These are phyloP conservation scores for Macrosoma leucophasiata DNA, from an alignment of 2,888 invertebrate species.

Conservation along the genomic window DNA sequence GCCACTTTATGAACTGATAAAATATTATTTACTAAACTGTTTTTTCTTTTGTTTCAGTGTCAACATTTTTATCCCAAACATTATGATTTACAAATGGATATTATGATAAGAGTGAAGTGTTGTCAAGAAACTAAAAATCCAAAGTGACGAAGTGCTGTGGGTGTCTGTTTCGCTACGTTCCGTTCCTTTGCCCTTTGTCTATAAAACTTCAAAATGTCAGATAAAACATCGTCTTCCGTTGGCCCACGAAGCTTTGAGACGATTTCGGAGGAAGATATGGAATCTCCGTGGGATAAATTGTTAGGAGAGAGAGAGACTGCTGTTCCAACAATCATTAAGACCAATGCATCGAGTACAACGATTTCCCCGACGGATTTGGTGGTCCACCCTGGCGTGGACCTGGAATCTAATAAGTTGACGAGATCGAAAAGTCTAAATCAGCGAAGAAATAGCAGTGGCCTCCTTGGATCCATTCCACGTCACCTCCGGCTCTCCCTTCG, in stretches of 20 bases:
- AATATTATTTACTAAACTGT: conserved; percentile 3
- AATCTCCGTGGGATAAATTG: conserved; percentile 69
- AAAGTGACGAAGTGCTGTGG: conserved; percentile 73
- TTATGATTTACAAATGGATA: conserved; percentile 77
- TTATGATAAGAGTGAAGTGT: conserved; percentile 76
- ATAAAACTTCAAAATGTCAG: conserved; percentile 57
- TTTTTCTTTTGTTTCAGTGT: conserved; percentile 67
- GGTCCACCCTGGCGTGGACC: conserved; percentile 48
- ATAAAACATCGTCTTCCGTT: conserved; percentile 67
- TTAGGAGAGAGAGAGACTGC: conserved; percentile 60
- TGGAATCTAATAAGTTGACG: conserved; percentile 59
- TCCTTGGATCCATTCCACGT: conserved; percentile 71
- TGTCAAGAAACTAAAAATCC: conserved; percentile 76
- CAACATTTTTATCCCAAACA: conserved; percentile 75
- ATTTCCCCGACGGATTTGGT: conserved; percentile 49
- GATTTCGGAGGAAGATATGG: conserved; percentile 67
- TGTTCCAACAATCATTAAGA: conserved; percentile 67
- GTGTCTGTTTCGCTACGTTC: conserved; percentile 71
- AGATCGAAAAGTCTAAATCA: conserved; percentile 69
- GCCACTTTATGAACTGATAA: neutral
- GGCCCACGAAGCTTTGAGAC: conserved; percentile 71
- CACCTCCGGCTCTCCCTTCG: conserved; percentile 69
- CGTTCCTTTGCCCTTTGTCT: conserved; percentile 39
- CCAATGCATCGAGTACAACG: conserved; percentile 61
- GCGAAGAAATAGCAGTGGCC: conserved; percentile 67